Evolutionary conservation across 2,888 invertebrate species (phyloP).

Genomic region (Hypomecis atomaria): DNA sequence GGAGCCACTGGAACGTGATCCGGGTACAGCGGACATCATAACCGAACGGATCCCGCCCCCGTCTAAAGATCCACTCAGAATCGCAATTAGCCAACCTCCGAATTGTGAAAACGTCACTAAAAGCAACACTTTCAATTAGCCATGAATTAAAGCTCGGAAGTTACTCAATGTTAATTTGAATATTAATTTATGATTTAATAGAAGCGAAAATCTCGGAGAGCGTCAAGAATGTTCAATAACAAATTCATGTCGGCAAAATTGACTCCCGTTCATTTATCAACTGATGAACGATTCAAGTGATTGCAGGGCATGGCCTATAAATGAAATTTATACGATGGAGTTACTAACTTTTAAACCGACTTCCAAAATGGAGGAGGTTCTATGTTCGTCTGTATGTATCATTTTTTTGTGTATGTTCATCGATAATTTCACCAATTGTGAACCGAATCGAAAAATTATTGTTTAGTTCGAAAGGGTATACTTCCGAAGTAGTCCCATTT

Average conservation of each 20-base stretch:
- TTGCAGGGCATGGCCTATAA: constrained; percentile 31
- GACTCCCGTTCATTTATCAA: constrained; percentile 38
- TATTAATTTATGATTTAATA: constrained; percentile 52
- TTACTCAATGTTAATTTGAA: constrained; percentile 52
- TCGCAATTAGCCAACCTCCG: constrained; percentile 66
- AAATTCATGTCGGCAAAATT: constrained; percentile 45
- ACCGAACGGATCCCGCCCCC: constrained; percentile 50
- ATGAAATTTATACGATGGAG: constrained; percentile 25
- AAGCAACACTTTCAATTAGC: constrained; percentile 42
- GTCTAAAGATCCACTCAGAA: constrained; percentile 70
- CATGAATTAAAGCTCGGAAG: constrained; percentile 49
- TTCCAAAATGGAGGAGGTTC: no score
- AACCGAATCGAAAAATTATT: no score
- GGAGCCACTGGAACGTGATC: constrained; percentile 69
- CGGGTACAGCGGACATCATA: constrained; percentile 66
- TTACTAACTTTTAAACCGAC: constrained; percentile 2
- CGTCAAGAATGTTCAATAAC: constrained; percentile 37
- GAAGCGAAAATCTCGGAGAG: constrained; percentile 43
- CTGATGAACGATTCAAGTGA: constrained; percentile 35
- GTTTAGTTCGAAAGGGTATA: no score
- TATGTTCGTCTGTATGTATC: no score
- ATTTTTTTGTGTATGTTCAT: no score
- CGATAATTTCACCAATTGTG: no score
- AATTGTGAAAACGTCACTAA: constrained; percentile 58
- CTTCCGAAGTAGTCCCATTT: no score